A percentile compares a stretch with the other conserved stretches of the same genome.
These are phyloP conservation scores for Dendrocopos noguchii DNA, from an alignment of 2,113 vertebrate genomes.

Conservation along the genomic window DNA sequence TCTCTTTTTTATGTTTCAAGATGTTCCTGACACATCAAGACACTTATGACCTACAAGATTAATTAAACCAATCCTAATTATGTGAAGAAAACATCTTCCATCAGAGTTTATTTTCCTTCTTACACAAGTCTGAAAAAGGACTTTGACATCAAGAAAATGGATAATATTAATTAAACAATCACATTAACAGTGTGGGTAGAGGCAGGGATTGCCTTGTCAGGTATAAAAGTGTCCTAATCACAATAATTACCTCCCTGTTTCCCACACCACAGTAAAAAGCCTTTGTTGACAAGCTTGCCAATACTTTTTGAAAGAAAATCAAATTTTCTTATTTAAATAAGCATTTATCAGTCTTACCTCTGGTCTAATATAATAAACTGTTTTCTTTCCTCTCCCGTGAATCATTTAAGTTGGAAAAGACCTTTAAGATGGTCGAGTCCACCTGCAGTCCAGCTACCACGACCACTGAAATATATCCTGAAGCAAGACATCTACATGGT, in stretches of 20 bases:
- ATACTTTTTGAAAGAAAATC: neutral
- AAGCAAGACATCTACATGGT: no score
- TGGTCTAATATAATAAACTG: neutral
- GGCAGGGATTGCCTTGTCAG: neutral
- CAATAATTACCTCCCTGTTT: neutral
- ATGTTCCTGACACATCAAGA: neutral
- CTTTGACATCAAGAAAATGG: neutral
- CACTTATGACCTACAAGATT: neutral
- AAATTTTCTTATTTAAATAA: neutral
- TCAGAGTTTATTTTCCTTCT: neutral
- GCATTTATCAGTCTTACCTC: neutral
- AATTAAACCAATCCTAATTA: neutral
- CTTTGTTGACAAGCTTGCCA: neutral
- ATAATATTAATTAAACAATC: neutral
- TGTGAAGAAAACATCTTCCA: neutral
- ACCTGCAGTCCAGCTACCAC: no score
- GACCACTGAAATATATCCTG: no score
- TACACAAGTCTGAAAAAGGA: neutral
- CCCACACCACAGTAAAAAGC: neutral
- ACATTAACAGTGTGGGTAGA: fast-evolving
- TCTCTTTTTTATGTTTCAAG: neutral
- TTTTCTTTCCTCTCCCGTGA: neutral
- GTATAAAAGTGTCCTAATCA: neutral
- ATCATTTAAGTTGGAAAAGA: no score
- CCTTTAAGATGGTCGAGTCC: no score